Conservation (phyloP, 2,113 vertebrate genomes). For the Microcebus jonahi region DNA sequence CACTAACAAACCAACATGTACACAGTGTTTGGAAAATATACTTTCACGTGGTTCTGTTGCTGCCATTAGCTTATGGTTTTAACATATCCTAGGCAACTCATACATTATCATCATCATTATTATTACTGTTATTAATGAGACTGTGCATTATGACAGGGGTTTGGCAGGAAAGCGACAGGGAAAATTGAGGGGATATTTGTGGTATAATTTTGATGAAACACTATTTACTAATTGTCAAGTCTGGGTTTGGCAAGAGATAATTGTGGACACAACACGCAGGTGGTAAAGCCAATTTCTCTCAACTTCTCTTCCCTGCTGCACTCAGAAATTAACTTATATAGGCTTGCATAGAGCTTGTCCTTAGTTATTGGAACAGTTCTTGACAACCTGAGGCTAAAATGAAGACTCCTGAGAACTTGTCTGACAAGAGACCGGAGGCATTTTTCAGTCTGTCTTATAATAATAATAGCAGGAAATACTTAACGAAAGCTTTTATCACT, state of each 20-base stretch:
- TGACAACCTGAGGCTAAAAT: neutral
- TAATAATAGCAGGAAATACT: neutral
- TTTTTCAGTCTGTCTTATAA: neutral
- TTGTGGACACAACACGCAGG: neutral
- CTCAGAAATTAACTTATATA: neutral
- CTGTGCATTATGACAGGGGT: neutral
- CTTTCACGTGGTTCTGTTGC: neutral
- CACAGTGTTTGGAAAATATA: rapidly evolving
- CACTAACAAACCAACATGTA: neutral
- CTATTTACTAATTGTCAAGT: neutral
- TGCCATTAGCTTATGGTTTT: neutral
- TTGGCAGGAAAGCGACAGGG: neutral
- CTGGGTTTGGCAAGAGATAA: neutral
- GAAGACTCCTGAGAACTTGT: neutral
- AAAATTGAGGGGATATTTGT: neutral
- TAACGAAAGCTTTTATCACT: neutral
- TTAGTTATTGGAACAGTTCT: neutral
- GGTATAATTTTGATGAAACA: neutral
- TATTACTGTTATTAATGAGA: neutral
- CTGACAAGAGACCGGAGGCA: neutral
- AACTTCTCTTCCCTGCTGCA: neutral
- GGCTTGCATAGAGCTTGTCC: neutral
- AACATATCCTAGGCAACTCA: neutral
- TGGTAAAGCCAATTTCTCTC: neutral
- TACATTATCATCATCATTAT: neutral